Conservation (phyloP, 2,888 invertebrate species). For the Diarsia mendica region DNA sequence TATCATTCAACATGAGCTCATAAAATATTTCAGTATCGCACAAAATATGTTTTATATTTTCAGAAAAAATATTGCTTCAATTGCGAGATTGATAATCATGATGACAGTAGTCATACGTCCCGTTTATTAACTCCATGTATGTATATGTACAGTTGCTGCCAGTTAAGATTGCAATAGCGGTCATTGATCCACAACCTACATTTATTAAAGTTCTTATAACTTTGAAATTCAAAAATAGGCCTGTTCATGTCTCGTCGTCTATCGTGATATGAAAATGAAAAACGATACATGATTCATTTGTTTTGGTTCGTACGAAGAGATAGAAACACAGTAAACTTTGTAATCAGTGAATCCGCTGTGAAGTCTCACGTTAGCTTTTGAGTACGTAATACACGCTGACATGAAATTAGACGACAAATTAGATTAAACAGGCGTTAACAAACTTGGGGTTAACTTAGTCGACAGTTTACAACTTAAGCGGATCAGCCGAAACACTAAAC, state of each 20-base stretch:
- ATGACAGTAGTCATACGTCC: too few species aligned
- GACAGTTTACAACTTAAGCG: slow-evolving; percentile 27
- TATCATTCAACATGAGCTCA: slow-evolving; percentile 7
- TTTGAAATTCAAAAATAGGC: too few species aligned
- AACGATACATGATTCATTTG: too few species aligned
- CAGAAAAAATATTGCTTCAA: slow-evolving; percentile 1
- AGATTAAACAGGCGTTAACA: slow-evolving; percentile 32
- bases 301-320: too few species aligned
- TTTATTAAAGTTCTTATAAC: too few species aligned
- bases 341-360: slow-evolving; percentile 12
- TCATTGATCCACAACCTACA: too few species aligned
- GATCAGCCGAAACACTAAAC: slow-evolving; percentile 34
- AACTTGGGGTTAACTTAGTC: slow-evolving; percentile 38
- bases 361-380: slow-evolving; percentile 14
- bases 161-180: too few species aligned
- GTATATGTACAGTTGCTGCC: background rate
- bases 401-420: slow-evolving; percentile 23
- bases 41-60: slow-evolving; percentile 9
- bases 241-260: too few species aligned
- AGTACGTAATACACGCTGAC: slow-evolving; percentile 23
- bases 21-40: slow-evolving; percentile 13
- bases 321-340: slow-evolving; percentile 13
- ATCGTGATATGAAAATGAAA: too few species aligned
- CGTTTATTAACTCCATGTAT: background rate
- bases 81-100: background rate